A percentile compares a stretch with the other conserved stretches of the same genome.
Evolutionary conservation across 2,888 invertebrate species (phyloP).

Genomic region (Amphipyra berbera): DNA sequence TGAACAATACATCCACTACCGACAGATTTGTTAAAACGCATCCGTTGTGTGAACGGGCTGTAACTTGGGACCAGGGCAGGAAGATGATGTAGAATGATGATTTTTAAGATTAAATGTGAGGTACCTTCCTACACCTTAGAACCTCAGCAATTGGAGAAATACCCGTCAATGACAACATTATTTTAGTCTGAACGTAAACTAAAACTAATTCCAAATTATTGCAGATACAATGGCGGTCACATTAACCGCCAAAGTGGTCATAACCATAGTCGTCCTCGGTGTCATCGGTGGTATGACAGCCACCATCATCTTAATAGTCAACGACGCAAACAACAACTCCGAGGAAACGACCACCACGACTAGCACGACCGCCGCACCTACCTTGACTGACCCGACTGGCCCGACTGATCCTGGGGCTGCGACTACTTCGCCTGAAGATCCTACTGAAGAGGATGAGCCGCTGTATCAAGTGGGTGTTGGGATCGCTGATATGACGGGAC

Average conservation of each 20-base stretch:
- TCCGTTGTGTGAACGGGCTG: too few species aligned
- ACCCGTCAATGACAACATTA: too few species aligned
- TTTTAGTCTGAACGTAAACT: too few species aligned
- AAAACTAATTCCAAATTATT: slow-evolving; percentile 34
- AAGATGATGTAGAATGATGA: too few species aligned
- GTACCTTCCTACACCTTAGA: too few species aligned
- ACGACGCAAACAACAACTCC: slow-evolving; percentile 45
- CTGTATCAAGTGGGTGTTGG: slow-evolving; percentile 93
- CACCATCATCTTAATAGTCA: slow-evolving; percentile 70
- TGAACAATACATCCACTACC: too few species aligned
- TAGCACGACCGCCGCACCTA: neutral
- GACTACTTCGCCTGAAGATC: too few species aligned
- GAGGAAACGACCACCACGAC: slow-evolving; percentile 6
- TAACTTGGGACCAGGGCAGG: too few species aligned
- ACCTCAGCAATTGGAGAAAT: too few species aligned
- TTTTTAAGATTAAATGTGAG: too few species aligned
- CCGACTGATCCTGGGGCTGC: too few species aligned
- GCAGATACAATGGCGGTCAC: slow-evolving; percentile 73
- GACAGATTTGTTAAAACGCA: too few species aligned
- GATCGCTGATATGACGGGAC: slow-evolving; percentile 97
- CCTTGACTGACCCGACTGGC: slow-evolving; percentile 2
- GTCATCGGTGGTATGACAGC: slow-evolving; percentile 76
- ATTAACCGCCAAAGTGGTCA: slow-evolving; percentile 75
- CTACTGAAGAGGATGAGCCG: slow-evolving; percentile 12
- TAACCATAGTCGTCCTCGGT: slow-evolving; percentile 65